Base-by-base conservation (phyloP, 1,140 invertebrate genomes). In the Drosophila nigrodunni region DNA sequence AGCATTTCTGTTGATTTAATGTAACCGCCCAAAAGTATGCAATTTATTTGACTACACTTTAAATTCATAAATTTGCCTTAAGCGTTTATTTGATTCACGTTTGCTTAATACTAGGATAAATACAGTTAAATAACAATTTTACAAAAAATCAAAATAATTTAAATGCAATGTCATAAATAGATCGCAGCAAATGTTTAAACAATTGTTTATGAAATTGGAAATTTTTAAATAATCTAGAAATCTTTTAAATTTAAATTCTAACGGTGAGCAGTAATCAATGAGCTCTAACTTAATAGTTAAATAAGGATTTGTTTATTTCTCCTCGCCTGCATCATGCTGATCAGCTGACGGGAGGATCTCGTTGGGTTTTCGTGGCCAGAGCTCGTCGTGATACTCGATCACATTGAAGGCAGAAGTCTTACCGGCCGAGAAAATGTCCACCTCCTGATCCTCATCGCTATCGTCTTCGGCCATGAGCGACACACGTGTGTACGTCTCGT, bases 401-500 rank as follows among this genome's bases (percentile, higher is more conserved):
- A 67, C 39, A 7, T 64, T 52, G 4, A 7, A 60, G 6, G 46
- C 37, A 18, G 47, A 49, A 8, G 30, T 21, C 15, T 58, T 52
- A 10, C 49, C 57, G 0, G 80, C 54, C n/a, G 54, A 65, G 13
- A 72, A 89, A 13, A 88, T 30, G 34, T 88, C 74, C 11, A 72
- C 83, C 0, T 88, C 72, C 34, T 74, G 65, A 1, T 80, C 85
- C 10, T 82, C 79, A 50, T 80, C 80, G 34, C 81, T 83, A 8
- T 78, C 78, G 6, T 81, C 80, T 30, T 67, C 80, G 47, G 74
- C 65, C 25, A 88, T 78, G 10, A 89, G 74, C 5, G 85, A 65
- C 1, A 87, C 83, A 8, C 85, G 77, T 4, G 85, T 72, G 47
- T 87, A 87, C 0, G 66, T 3, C 35, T 87, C 67, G 0, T 50